These are phyloP conservation scores for Anorthoa munda DNA, from an alignment of 2,888 invertebrate genomes.

Conservation along the genomic window DNA sequence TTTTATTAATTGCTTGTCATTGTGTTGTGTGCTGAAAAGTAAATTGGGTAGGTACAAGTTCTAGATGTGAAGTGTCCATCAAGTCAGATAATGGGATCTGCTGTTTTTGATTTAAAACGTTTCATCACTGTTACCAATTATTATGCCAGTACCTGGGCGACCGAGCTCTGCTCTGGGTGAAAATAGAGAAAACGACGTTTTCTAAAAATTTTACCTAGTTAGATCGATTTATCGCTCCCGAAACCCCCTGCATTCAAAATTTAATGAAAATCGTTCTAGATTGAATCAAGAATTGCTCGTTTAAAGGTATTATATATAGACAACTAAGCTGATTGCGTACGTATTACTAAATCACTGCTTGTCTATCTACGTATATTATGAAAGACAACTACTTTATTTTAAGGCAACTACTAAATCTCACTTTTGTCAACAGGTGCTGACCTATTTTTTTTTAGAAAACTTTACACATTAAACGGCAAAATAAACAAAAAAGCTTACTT, in stretches of 20 bases:
- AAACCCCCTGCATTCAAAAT: too few relatives aligned
- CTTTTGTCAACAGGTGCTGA: not conserved
- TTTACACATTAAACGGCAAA: not conserved
- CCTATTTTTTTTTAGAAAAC: not conserved
- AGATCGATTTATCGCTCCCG: too few relatives aligned
- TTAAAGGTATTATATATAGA: too few relatives aligned
- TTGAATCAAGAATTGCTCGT: too few relatives aligned
- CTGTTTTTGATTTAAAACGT: not conserved
- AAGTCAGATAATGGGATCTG: not conserved
- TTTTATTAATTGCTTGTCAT: constrained; percentile 43
- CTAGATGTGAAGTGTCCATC: constrained; percentile 1
- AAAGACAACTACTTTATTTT: not conserved
- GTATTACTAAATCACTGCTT: not conserved
- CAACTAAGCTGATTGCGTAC: too few relatives aligned
- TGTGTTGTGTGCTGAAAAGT: constrained; percentile 14
- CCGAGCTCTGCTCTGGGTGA: too few relatives aligned
- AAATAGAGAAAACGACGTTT: too few relatives aligned
- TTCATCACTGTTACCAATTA: not conserved
- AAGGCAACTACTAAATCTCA: not conserved
- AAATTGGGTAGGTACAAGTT: constrained; percentile 9
- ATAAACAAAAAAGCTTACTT: not conserved
- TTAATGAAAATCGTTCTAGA: too few relatives aligned
- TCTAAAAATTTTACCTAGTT: too few relatives aligned
- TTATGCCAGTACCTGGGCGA: too few relatives aligned
- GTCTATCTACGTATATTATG: not conserved